A percentile compares a stretch with the other conserved stretches of the same genome.
phyloP scores from a whole-genome alignment of 2,113 vertebrate genomes.

The Heteronetta atricapilla region DNA sequence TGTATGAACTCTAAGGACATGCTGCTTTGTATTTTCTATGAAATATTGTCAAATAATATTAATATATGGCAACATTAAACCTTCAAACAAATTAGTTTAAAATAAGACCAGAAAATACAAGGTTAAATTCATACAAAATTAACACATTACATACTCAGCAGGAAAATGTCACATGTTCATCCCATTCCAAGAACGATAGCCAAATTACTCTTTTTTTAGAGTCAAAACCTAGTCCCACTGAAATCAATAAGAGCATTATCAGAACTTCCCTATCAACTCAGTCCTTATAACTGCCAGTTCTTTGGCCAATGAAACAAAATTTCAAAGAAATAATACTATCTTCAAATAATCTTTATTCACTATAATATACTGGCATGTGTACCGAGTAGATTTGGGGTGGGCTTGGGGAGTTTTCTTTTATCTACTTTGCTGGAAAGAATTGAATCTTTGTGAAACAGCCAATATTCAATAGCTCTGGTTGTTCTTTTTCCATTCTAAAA shows the following conservation, averaged over 20 bases:
- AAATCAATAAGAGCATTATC: background rate
- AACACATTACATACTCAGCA: background rate
- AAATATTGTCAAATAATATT: background rate
- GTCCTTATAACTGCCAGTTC: background rate
- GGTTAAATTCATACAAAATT: background rate
- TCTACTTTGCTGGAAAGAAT: slow-evolving; percentile 5
- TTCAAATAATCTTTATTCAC: slow-evolving; percentile 13
- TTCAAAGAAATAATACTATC: background rate
- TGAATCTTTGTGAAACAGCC: background rate
- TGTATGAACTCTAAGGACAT: background rate
- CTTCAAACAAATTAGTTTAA: background rate
- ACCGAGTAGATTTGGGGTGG: background rate
- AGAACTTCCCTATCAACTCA: background rate
- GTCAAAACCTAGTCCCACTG: background rate
- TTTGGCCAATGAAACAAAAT: slow-evolving; percentile 7
- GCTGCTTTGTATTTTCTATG: background rate
- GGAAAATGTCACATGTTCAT: background rate
- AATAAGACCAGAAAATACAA: background rate
- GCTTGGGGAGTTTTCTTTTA: background rate
- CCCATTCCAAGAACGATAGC: background rate
- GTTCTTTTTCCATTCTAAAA: slow-evolving; percentile 10
- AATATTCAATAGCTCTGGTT: background rate
- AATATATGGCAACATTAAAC: background rate
- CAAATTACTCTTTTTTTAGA: background rate
- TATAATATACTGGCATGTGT: background rate